Percentiles rank a stretch among this genome's conserved stretches.
Evolutionary conservation across 2,113 vertebrate genomes (phyloP).

Genomic region (Hystrix cristata): DNA sequence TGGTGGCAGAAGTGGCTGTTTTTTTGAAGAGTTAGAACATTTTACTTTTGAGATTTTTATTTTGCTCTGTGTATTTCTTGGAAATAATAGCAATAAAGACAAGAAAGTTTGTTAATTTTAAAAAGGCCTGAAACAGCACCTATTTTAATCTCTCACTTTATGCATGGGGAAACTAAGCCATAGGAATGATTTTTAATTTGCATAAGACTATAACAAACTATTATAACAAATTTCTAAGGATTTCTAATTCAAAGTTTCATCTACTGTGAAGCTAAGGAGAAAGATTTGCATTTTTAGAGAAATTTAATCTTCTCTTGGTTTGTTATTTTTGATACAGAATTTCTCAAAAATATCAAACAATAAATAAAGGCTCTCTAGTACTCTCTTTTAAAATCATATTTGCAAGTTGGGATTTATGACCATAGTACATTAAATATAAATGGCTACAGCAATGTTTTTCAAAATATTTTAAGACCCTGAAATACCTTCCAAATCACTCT

Average conservation of each 20-base stretch:
- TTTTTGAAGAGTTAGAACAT: constrained; percentile 7
- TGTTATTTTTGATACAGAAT: neutral
- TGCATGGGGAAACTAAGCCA: neutral
- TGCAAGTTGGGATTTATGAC: neutral
- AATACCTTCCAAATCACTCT: neutral
- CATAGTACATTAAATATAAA: neutral
- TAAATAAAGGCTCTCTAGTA: neutral
- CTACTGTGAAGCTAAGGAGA: neutral
- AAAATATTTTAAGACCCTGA: neutral
- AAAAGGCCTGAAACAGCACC: neutral
- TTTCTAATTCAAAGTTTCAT: neutral
- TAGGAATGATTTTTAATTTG: constrained; percentile 42
- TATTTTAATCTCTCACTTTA: neutral
- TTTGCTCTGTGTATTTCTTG: neutral
- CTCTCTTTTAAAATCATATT: neutral
- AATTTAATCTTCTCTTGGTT: neutral
- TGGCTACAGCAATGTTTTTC: neutral
- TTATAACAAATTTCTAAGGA: neutral
- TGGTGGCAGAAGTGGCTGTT: neutral
- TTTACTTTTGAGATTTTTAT: neutral
- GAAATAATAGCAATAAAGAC: constrained; percentile 43
- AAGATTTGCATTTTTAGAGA: neutral
- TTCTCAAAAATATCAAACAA: constrained; percentile 9
- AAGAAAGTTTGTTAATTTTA: neutral
- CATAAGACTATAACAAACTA: neutral